phyloP scores from a whole-genome alignment of 2,888 invertebrate genomes.

The Ecliptopera silaceata region DNA sequence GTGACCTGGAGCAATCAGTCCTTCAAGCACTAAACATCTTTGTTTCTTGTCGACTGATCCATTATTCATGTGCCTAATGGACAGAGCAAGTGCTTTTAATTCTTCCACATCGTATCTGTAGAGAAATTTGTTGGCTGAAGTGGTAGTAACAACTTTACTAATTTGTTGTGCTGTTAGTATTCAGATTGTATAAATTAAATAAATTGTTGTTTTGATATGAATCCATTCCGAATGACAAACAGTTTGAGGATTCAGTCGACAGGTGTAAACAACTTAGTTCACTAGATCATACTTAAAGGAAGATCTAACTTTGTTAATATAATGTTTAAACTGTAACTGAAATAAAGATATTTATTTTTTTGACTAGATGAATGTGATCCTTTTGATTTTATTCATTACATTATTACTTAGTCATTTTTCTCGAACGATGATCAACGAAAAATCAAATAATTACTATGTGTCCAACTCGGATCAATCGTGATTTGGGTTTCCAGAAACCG shows the following conservation, averaged over 20 bases:
- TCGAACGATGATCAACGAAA: too few relatives aligned
- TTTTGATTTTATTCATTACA: background rate
- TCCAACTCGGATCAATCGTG: too few relatives aligned
- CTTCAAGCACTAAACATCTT: conserved; percentile 31
- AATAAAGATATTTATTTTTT: background rate
- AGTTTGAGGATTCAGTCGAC: too few relatives aligned
- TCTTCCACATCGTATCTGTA: conserved; percentile 20
- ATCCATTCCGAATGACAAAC: too few relatives aligned
- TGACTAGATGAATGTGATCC: background rate
- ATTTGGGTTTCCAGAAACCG: too few relatives aligned
- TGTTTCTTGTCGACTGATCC: conserved; percentile 32
- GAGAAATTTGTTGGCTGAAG: background rate
- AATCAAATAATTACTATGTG: too few relatives aligned
- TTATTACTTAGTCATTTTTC: background rate
- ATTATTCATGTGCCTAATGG: conserved; percentile 35
- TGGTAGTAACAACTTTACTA: background rate
- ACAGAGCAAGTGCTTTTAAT: conserved; percentile 26
- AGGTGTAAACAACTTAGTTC: too few relatives aligned
- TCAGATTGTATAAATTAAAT: background rate
- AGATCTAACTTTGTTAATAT: too few relatives aligned
- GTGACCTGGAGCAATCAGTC: conserved; percentile 30
- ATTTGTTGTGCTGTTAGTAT: background rate
- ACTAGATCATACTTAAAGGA: too few relatives aligned
- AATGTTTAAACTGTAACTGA: too few relatives aligned
- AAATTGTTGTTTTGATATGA: too few relatives aligned